These are phyloP conservation scores for Euclidia mi DNA, from an alignment of 2,888 invertebrate genomes.

Conservation along the genomic window DNA sequence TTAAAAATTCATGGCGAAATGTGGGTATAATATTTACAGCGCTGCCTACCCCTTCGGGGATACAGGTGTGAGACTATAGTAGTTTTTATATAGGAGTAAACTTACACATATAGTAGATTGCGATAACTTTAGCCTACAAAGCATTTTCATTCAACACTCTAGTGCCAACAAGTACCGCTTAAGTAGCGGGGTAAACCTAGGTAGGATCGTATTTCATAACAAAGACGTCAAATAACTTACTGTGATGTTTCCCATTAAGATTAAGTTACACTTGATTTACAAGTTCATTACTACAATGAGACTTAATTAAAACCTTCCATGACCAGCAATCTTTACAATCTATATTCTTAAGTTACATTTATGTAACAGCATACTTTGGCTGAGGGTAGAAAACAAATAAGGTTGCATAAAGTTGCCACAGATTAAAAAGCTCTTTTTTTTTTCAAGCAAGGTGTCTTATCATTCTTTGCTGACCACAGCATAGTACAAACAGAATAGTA, in stretches of 20 bases:
- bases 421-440: slow-evolving; percentile 2
- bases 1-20: too few relatives aligned
- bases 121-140: too few relatives aligned
- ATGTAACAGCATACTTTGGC: slow-evolving; percentile 16
- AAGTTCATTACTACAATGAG: slow-evolving; percentile 46
- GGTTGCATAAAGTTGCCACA: slow-evolving; percentile 20
- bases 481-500: too few relatives aligned
- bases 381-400: slow-evolving; percentile 25
- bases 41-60: too few relatives aligned
- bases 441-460: slow-evolving; percentile 10
- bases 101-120: too few relatives aligned
- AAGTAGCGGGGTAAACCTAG: neutral
- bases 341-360: slow-evolving; percentile 37
- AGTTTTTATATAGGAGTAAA: too few relatives aligned
- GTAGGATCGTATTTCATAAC: slow-evolving; percentile 12
- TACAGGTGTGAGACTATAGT: too few relatives aligned
- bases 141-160: too few relatives aligned
- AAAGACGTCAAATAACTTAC: slow-evolving; percentile 25
- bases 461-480: too few relatives aligned
- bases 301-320: slow-evolving; percentile 53
- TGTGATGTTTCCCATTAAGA: slow-evolving; percentile 43
- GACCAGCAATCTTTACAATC: slow-evolving; percentile 40
- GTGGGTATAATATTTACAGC: too few relatives aligned
- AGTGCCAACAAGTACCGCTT: neutral
- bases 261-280: slow-evolving; percentile 46